A percentile compares a stretch with the other conserved stretches of the same genome.
These are phyloP conservation scores for Aegotheles bennettii DNA, from an alignment of 2,113 vertebrate genomes.

Conservation along the genomic window DNA sequence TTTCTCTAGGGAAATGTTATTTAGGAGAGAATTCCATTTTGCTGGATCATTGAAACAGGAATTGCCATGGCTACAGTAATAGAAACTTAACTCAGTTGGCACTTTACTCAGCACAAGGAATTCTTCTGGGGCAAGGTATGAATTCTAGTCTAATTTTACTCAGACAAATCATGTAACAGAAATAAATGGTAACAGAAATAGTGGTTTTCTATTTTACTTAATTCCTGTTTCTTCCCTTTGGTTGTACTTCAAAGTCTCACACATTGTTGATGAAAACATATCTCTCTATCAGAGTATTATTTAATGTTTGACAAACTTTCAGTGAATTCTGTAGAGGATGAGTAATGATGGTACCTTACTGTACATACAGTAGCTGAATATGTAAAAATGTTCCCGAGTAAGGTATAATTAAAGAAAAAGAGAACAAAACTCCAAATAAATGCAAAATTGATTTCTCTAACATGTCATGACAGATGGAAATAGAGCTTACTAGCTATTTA, in stretches of 20 bases:
- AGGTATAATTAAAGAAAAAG: neutral
- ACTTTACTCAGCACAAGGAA: neutral
- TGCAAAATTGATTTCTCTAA: neutral
- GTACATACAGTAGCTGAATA: neutral
- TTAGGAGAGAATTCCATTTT: slow-evolving; percentile 10
- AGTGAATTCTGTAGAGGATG: neutral
- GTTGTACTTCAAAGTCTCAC: neutral
- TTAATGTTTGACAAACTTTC: neutral
- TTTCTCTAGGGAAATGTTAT: neutral
- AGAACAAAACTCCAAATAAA: neutral
- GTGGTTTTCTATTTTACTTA: neutral
- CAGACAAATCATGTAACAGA: neutral
- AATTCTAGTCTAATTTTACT: neutral
- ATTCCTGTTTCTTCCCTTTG: neutral
- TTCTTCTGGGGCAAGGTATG: neutral
- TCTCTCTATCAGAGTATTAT: neutral
- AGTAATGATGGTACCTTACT: neutral
- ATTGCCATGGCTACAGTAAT: slow-evolving; percentile 27
- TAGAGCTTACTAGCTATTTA: neutral
- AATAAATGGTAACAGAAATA: neutral
- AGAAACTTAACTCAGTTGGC: neutral
- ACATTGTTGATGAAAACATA: neutral
- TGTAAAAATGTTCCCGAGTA: neutral
- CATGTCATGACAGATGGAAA: neutral
- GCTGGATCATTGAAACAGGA: slow-evolving; percentile 3